Percentiles rank a stretch among this genome's conserved stretches.
Evolutionary conservation across 2,888 invertebrate genomes (phyloP).

Genomic region (Deroplatys truncata): DNA sequence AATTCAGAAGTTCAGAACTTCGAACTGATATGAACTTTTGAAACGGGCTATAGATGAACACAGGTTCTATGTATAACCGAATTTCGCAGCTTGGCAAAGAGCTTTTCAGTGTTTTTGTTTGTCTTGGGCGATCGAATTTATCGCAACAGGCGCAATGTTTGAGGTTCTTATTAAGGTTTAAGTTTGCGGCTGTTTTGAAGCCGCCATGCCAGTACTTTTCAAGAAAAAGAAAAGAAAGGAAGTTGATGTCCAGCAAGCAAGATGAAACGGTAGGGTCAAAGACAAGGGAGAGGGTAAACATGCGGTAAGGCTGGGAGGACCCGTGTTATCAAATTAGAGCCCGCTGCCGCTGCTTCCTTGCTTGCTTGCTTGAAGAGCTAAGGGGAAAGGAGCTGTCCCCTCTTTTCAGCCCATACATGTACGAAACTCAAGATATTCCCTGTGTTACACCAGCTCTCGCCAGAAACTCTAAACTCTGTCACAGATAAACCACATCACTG

Average conservation of each 20-base stretch:
- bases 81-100: background rate
- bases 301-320: slow-evolving; percentile 12
- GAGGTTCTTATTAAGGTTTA: background rate
- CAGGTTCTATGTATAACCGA: background rate
- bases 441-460: background rate
- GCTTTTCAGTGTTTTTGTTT: background rate
- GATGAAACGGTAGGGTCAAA: slow-evolving; percentile 6
- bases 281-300: slow-evolving; percentile 16
- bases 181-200: slow-evolving; percentile 6
- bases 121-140: background rate
- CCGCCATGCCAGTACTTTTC: background rate
- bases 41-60: too few species aligned
- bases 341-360: background rate
- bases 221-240: background rate
- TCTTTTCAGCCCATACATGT: background rate
- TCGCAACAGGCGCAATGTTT: background rate
- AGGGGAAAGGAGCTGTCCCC: background rate
- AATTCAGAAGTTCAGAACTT: too few species aligned
- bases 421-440: background rate
- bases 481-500: too few species aligned
- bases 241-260: slow-evolving; percentile 13
- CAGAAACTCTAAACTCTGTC: too few species aligned
- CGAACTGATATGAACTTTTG: too few species aligned
- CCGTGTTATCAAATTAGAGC: slow-evolving; percentile 22
- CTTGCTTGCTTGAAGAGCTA: background rate